Evolutionary conservation across 2,888 invertebrate genomes (phyloP).

Genomic region (Ophion costatus): DNA sequence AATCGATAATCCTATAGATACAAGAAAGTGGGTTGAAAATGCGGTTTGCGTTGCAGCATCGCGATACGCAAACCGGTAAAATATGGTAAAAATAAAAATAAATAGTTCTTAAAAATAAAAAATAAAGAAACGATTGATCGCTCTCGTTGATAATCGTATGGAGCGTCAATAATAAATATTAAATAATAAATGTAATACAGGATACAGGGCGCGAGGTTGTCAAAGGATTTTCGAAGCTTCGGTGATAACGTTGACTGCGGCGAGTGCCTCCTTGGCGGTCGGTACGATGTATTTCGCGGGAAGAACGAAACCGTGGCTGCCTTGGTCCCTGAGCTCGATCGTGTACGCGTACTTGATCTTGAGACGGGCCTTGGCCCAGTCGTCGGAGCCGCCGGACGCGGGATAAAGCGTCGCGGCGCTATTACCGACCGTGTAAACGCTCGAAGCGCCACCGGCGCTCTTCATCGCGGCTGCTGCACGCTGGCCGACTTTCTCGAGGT

Average conservation of each 20-base stretch:
- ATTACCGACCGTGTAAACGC: slow-evolving; percentile 89
- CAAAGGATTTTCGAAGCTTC: slow-evolving; percentile 82
- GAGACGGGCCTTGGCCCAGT: slow-evolving; percentile 94
- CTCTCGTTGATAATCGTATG: no score
- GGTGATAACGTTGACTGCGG: slow-evolving; percentile 88
- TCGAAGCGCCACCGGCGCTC: slow-evolving; percentile 85
- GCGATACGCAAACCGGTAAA: no score
- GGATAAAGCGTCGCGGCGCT: slow-evolving; percentile 92
- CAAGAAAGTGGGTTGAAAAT: no score
- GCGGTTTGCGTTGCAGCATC: no score
- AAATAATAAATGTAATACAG: background rate
- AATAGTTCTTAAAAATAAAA: no score
- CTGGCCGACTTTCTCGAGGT: slow-evolving; percentile 89
- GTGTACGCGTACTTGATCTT: slow-evolving; percentile 95
- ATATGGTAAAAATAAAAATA: no score
- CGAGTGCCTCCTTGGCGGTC: slow-evolving; percentile 90
- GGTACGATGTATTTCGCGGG: slow-evolving; percentile 91
- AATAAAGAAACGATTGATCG: no score
- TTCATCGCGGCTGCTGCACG: slow-evolving; percentile 89
- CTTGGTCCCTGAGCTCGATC: slow-evolving; percentile 94
- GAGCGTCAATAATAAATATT: background rate
- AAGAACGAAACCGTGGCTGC: slow-evolving; percentile 93
- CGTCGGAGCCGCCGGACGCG: slow-evolving; percentile 93
- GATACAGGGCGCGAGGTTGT: background rate
- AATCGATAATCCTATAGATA: no score